Evolutionary conservation across 2,888 invertebrate genomes (phyloP), one percentile per base, ranked within the genome.

Genomic region (Bellardia pandia): DNA sequence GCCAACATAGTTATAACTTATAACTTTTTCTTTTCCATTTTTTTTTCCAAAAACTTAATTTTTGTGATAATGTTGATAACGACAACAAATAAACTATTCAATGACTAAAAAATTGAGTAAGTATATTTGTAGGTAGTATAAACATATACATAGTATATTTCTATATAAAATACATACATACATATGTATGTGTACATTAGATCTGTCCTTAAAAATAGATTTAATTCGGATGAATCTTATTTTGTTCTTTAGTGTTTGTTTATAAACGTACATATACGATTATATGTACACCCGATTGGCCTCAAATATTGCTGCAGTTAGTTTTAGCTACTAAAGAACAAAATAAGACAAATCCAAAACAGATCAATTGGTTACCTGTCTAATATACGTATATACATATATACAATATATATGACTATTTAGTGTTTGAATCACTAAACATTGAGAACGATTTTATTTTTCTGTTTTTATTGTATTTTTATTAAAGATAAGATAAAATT

Each of bases 401-500:
- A 9, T 9, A 45, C 37, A 14, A 23, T 45, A 3, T 45, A 68
- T 33, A 13, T 60, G n/a, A 33, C 13, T 30, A 77, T 56, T 56
- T 76, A 56, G 16, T 13, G 42, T 56, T 68, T 56, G 30, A 42
- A 45, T 42, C 40, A 30, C 16, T 51, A 40, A 48, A 53, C 42
- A 69, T 37, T 51, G 53, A 71, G 53, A 83, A 60, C 37, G 40
- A 64, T 37, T 69, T 33, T 23, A 69, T 13, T 53, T 58, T 75
- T 45, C 45, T 16, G 9, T 53, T 75, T 75, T 9, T 9, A 16
- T 58, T 58, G 58, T 75, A 45, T 40, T 69, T 16, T 69, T 16
- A 33, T 83, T 30, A 23, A 71, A 83, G 83, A 83, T 83, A 77
- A 83, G 77, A 83, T 83, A 83, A 62, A 60, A 76, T 14, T 8